Conservation (phyloP, 2,797 vertebrate genomes). For the Meriones psammophilus region DNA sequence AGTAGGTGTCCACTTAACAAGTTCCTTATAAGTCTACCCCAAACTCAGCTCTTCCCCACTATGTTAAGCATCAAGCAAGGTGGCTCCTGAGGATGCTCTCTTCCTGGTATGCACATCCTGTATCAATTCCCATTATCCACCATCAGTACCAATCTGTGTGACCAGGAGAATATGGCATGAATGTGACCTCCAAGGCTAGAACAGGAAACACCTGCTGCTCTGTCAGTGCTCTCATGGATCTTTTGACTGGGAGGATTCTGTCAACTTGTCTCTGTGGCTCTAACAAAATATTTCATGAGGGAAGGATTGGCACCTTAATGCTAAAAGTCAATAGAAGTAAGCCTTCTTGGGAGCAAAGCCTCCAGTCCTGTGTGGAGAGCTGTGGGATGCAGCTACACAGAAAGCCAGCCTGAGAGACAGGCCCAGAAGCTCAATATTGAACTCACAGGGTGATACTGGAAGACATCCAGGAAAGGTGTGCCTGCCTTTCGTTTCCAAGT, state of each 20-base stretch:
- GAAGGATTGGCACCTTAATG: background rate
- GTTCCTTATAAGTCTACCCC: background rate
- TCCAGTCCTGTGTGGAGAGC: background rate
- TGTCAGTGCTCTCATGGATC: background rate
- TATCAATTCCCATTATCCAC: background rate
- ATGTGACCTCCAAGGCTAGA: background rate
- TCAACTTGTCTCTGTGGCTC: fast-evolving
- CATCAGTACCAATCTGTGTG: background rate
- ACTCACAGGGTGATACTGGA: too few species aligned
- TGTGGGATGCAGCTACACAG: too few species aligned
- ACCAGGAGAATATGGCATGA: background rate
- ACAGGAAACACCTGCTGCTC: background rate
- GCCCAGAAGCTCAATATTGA: too few species aligned
- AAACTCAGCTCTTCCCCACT: background rate
- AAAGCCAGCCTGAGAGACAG: too few species aligned
- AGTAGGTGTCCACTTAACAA: background rate
- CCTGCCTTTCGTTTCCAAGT: too few species aligned
- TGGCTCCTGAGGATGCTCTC: background rate
- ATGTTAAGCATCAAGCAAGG: background rate
- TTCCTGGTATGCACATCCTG: background rate
- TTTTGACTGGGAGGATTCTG: background rate
- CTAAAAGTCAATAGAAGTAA: background rate
- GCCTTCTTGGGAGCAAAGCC: background rate
- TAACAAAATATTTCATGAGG: background rate
- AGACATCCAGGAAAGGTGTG: too few species aligned